These are phyloP conservation scores for Saccostrea cuccullata DNA, from an alignment of 1,140 invertebrate species.

Conservation along the genomic window DNA sequence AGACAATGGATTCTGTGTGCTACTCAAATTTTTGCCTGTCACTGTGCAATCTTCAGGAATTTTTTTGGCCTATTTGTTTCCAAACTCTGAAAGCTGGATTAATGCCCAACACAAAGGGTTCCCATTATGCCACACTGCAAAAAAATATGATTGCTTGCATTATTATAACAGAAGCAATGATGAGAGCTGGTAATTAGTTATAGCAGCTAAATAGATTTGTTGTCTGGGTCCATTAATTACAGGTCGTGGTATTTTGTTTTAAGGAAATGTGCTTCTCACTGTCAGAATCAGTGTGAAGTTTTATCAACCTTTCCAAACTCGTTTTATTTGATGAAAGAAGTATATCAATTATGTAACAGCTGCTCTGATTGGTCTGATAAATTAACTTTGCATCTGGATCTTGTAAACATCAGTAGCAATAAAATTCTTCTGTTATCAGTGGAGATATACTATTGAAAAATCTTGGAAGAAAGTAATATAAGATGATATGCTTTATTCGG, in stretches of 20 bases:
- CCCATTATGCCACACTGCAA: not conserved
- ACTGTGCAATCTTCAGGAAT: not conserved
- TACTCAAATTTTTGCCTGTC: not conserved
- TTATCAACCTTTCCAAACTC: not conserved
- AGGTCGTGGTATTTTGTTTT: slow-evolving; percentile 18
- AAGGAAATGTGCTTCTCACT: slow-evolving; percentile 26
- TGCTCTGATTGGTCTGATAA: slow-evolving; percentile 27
- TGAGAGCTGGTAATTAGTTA: not conserved
- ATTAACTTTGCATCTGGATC: slow-evolving; percentile 11
- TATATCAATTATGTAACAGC: slow-evolving; percentile 10
- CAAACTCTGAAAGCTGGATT: not conserved
- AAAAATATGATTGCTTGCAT: not conserved
- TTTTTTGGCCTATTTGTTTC: not conserved
- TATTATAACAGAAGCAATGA: slow-evolving; percentile 12
- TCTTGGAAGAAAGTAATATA: too few species aligned
- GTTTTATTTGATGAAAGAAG: slow-evolving; percentile 29
- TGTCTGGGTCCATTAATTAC: slow-evolving; percentile 20
- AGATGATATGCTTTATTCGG: too few species aligned
- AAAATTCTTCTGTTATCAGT: not conserved
- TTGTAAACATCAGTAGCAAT: slow-evolving; percentile 12
- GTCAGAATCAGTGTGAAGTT: slow-evolving; percentile 1
- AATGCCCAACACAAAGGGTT: not conserved
- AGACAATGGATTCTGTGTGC: not conserved
- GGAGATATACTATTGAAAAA: not conserved
- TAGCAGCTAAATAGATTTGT: slow-evolving; percentile 24